These are phyloP conservation scores for Pilophorus perplexus DNA, from an alignment of 2,888 invertebrate species.

Conservation along the genomic window DNA sequence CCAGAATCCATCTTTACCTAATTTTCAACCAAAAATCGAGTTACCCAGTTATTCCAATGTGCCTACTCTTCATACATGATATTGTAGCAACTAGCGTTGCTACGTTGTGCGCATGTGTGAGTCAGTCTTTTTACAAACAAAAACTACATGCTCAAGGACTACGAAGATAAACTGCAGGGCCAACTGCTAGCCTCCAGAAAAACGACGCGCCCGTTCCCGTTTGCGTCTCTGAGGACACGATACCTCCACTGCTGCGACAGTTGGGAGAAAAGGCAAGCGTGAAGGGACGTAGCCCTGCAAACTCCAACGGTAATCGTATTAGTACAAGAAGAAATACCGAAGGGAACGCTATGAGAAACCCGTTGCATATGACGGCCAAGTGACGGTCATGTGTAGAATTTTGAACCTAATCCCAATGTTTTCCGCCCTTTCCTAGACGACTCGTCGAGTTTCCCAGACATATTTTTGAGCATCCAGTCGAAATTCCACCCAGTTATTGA, in stretches of 20 bases:
- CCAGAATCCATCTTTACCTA: neutral
- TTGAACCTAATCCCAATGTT: conserved; percentile 61
- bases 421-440: conserved; percentile 58
- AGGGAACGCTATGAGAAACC: conserved; percentile 60
- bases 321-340: conserved; percentile 60
- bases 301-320: conserved; percentile 55
- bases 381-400: conserved; percentile 57
- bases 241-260: conserved; percentile 54
- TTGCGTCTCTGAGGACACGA: conserved; percentile 55
- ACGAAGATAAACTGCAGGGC: conserved; percentile 58
- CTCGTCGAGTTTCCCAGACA: conserved; percentile 54
- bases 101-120: too few relatives aligned
- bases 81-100: too few relatives aligned
- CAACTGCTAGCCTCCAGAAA: conserved; percentile 58
- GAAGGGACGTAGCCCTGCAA: conserved; percentile 57
- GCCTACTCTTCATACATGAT: neutral
- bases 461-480: conserved; percentile 57
- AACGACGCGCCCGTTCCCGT: conserved; percentile 56
- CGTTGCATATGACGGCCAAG: conserved; percentile 60
- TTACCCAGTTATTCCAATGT: neutral
- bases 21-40: neutral
- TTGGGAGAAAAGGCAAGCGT: conserved; percentile 56
- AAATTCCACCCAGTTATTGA: conserved; percentile 61
- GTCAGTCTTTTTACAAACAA: too few relatives aligned
- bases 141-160: too few relatives aligned